Evolutionary conservation across 2,797 vertebrate species (phyloP).

Genomic region (Megalops cyprinoides): DNA sequence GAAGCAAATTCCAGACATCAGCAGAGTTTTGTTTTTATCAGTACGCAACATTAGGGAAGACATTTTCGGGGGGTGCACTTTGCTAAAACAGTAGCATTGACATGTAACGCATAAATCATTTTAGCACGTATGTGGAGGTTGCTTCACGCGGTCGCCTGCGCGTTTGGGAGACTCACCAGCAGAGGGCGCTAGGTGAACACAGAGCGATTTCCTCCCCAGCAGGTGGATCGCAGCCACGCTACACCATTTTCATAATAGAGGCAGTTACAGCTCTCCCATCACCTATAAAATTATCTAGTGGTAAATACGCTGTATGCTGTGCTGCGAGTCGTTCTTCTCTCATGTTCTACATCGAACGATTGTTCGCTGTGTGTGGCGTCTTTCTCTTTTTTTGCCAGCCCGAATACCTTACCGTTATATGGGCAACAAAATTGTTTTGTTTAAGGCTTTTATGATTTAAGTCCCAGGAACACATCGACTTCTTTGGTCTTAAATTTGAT

Average conservation of each 20-base stretch:
- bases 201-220: constrained; percentile 17
- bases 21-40: not conserved
- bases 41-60: not conserved
- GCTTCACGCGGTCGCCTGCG: not conserved
- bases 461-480: not conserved
- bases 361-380: not conserved
- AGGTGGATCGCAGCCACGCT: constrained; percentile 33
- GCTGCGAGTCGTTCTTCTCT: not conserved
- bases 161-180: not conserved
- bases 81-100: not conserved
- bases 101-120: constrained; percentile 1
- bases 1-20: not conserved
- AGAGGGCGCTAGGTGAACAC: constrained; percentile 27
- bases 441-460: constrained; percentile 2
- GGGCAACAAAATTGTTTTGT: not conserved
- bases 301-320: not conserved
- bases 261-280: not conserved
- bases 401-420: not conserved
- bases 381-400: not conserved
- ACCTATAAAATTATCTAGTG: not conserved
- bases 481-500: constrained; percentile 6
- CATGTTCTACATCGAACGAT: not conserved
- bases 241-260: not conserved
- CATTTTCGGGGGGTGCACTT: not conserved
- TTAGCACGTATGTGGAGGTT: not conserved